These are phyloP conservation scores for Metalampra italica DNA, from an alignment of 2,888 invertebrate species.

Conservation along the genomic window DNA sequence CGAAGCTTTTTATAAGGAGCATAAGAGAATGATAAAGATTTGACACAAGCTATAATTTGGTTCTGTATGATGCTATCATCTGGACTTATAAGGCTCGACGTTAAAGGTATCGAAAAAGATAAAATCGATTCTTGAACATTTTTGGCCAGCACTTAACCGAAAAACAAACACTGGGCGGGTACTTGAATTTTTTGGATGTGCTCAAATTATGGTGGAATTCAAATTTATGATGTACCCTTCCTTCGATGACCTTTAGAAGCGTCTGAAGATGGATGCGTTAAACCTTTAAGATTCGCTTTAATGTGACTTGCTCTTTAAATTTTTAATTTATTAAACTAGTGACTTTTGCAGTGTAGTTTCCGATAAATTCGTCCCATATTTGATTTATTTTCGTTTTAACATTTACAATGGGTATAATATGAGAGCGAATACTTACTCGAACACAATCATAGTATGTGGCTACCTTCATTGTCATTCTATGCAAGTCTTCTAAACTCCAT, in stretches of 20 bases:
- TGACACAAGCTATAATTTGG: constrained; percentile 31
- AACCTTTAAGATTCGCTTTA: background rate
- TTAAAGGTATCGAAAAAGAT: constrained; percentile 52
- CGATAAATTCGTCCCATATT: background rate
- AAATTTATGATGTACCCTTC: constrained; percentile 9
- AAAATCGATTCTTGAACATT: constrained; percentile 21
- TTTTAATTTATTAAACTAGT: background rate
- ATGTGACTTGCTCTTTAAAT: constrained; percentile 2
- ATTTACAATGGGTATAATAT: background rate
- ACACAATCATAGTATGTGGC: background rate
- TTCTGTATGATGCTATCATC: constrained; percentile 28
- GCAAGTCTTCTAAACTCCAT: background rate
- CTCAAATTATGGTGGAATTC: constrained; percentile 14
- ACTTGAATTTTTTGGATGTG: constrained; percentile 8
- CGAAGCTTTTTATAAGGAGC: background rate
- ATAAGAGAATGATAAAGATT: background rate
- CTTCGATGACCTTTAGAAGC: constrained; percentile 7
- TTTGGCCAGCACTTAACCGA: constrained; percentile 14
- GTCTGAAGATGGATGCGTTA: constrained; percentile 6
- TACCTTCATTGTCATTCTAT: background rate
- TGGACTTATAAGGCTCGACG: constrained; percentile 45
- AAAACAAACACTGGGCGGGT: constrained; percentile 19
- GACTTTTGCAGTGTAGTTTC: too few relatives aligned
- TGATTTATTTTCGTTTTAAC: background rate
- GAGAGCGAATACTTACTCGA: too few relatives aligned